Evolutionary conservation across 2,888 invertebrate genomes (phyloP).

Genomic region (Caenorhabditis sp.): DNA sequence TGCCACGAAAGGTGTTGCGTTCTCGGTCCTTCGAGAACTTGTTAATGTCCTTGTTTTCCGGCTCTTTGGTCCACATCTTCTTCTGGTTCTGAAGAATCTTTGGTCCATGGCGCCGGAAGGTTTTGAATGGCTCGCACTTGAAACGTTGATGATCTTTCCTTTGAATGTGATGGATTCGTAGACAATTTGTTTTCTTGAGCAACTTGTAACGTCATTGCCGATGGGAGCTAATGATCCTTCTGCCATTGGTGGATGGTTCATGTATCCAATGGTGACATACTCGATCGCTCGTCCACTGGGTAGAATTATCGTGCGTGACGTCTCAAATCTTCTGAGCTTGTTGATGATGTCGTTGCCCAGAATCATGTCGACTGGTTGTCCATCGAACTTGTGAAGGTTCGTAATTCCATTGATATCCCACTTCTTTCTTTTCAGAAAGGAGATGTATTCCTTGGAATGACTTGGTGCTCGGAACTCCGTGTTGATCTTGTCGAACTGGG

Average conservation of each 20-base stretch:
- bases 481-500: neutral
- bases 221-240: neutral
- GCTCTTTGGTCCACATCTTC: no score
- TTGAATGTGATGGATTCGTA: no score
- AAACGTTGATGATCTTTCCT: no score
- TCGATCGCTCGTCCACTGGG: conserved; percentile 14
- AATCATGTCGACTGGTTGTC: conserved; percentile 4
- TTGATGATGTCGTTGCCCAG: conserved; percentile 7
- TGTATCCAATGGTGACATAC: neutral
- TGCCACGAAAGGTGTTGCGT: no score
- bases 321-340: neutral
- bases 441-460: neutral
- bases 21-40: no score
- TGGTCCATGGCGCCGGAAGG: no score
- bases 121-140: no score
- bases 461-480: neutral
- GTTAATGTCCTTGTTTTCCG: no score
- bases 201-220: neutral
- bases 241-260: conserved; percentile 1
- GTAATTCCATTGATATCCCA: neutral
- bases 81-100: no score
- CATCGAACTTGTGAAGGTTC: neutral
- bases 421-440: neutral
- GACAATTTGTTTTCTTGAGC: no score
- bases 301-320: neutral